A percentile compares a stretch with the other conserved stretches of the same genome.
These are phyloP conservation scores for Apostichopus californicus DNA, from an alignment of 35 echinoderm and acorn worm species.

Conservation along the genomic window DNA sequence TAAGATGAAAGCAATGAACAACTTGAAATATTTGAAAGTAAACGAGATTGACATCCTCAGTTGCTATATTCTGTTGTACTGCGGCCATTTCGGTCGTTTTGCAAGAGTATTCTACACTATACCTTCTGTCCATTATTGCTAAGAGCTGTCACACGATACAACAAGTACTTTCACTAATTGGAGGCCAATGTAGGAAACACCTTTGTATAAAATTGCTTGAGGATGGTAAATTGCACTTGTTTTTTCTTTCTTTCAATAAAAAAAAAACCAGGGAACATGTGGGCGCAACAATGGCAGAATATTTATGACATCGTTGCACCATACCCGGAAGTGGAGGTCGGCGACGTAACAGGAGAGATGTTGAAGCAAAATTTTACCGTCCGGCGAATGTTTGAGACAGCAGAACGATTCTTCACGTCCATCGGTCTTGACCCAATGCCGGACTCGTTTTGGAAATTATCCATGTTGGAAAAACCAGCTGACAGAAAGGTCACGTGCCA, in stretches of 20 bases:
- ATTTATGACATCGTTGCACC: constrained; percentile 86
- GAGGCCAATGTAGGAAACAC: too few species aligned
- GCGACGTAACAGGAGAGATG: constrained; percentile 88
- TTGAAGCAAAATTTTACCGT: constrained; percentile 70
- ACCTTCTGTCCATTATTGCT: too few species aligned
- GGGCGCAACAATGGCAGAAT: constrained; percentile 98
- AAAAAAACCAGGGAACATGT: constrained; percentile 88
- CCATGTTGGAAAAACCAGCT: constrained; percentile 81
- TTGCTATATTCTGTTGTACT: too few species aligned
- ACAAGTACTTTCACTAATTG: too few species aligned
- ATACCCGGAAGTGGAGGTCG: constrained; percentile 58
- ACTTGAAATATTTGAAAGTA: too few species aligned
- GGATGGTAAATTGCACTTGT: background rate
- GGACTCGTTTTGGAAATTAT: constrained; percentile 83
- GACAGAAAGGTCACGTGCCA: constrained; percentile 63
- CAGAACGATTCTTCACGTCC: constrained; percentile 91
- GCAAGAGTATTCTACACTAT: too few species aligned
- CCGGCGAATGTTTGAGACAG: constrained; percentile 75
- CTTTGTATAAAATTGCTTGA: too few species aligned
- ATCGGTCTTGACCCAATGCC: constrained; percentile 89
- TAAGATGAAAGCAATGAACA: too few species aligned
- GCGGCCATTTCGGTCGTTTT: too few species aligned
- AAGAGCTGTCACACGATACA: too few species aligned
- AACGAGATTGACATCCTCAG: too few species aligned
- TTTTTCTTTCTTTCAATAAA: background rate